Base-by-base conservation (phyloP, 2,888 invertebrate species). In the Cerceris rybyensis region DNA sequence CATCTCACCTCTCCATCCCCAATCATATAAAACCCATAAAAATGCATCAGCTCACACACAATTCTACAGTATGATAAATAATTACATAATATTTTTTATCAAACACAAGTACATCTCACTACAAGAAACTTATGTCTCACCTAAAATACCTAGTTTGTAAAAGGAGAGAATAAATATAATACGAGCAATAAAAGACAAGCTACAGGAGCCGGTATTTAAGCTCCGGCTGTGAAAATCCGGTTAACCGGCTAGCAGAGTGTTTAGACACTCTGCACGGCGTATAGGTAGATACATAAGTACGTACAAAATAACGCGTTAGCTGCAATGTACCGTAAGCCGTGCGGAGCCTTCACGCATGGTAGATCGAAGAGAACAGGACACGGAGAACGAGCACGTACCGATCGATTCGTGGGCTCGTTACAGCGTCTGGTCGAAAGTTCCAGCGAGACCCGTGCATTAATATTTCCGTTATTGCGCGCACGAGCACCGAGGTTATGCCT, bases 391-490 rank as follows among this genome's bases (percentile, higher is more conserved):
- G 71, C 73, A 71, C 83, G 60, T 52, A 57, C n/a, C 55, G 78
- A 83, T 82, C 83, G 80, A 82, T 82, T 82, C 72, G 83, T 58
- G 57, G 28, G 68, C 58, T 82, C 61, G 71, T 72, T 72, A 65
- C 70, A 61, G 70, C 60, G 70, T 46, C 57, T 72, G 60, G 77
- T 77, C 80, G 82, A 82, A 82, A 71, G 82, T 82, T 68, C 75
- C 67, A 75, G 14, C 73, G 66, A 68, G 58, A 69, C 50, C 58
- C 49, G 63, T 77, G 67, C 75, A 67, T 83, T 83, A 81, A 83
- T 83, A 83, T 79, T 79, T 83, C 83, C 79, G 83, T 83, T 83
- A 83, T 81, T 77, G 79, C 74, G 67, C 66, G 67, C 70, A 58
- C 64, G 54, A 50, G 63, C 61, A 46, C 64, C 82, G 82, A 84